Conservation (phyloP, 2,113 vertebrate genomes). For the Salvelinus fontinalis region DNA sequence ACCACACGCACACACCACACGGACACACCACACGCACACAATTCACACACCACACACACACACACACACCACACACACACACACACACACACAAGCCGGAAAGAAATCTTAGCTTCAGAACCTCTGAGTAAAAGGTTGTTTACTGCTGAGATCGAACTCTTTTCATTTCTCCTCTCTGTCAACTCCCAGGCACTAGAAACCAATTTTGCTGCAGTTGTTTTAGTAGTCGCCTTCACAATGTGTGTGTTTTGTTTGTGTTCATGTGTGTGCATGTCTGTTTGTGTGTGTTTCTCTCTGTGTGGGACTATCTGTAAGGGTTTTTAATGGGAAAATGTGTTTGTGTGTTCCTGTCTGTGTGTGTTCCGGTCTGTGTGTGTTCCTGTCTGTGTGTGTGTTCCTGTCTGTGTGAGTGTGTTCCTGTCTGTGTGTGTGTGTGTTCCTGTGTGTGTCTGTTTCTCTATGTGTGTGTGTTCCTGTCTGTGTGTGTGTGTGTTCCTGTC, state of each 20-base stretch:
- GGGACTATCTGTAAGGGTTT: too few relatives aligned
- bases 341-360: neutral
- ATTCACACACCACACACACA: neutral
- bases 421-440: too few relatives aligned
- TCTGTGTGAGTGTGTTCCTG: neutral
- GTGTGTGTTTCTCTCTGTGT: neutral
- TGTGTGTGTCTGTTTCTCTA: neutral
- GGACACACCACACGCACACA: too few relatives aligned
- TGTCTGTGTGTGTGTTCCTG: too few relatives aligned
- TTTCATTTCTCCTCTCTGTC: neutral
- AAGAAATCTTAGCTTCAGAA: neutral
- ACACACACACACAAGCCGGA: neutral
- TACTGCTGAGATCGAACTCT: slow-evolving; percentile 7
- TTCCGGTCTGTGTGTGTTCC: too few relatives aligned
- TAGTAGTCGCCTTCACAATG: neutral
- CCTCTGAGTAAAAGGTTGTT: slow-evolving; percentile 29
- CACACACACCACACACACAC: neutral
- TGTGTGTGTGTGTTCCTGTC: too few relatives aligned
- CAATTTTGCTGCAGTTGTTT: slow-evolving; percentile 10
- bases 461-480: neutral
- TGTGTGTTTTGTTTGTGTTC: neutral
- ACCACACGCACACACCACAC: neutral
- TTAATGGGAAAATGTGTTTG: neutral
- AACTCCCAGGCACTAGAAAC: slow-evolving; percentile 9
- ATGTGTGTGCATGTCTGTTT: neutral